phyloP scores from a whole-genome alignment of 2,888 invertebrate species.

The Zele albiditarsus region DNA sequence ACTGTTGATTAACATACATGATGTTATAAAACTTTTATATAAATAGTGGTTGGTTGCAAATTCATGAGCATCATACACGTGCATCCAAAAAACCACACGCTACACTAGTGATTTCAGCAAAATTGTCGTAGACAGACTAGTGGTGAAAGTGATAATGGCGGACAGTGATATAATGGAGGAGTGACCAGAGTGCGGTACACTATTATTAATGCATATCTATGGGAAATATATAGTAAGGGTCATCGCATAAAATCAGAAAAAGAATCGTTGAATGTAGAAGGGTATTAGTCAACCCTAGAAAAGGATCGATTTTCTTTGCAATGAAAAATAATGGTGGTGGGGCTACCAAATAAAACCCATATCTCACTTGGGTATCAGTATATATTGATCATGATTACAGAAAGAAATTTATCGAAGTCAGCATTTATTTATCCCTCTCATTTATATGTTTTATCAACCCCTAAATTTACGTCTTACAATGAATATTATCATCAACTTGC shows the following conservation, averaged over 20 bases:
- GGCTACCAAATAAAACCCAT: neutral
- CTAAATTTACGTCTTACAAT: neutral
- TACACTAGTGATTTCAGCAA: neutral
- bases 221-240: neutral
- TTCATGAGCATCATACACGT: neutral
- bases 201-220: neutral
- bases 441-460: neutral
- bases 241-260: neutral
- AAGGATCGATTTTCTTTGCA: neutral
- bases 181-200: conserved; percentile 31
- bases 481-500: neutral
- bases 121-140: conserved; percentile 11
- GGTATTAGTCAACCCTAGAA: conserved; percentile 9
- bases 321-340: conserved; percentile 2
- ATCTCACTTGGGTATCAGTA: neutral
- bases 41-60: neutral
- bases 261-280: conserved; percentile 17
- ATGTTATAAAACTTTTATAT: too few relatives aligned
- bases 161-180: conserved; percentile 33
- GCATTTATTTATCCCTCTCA: neutral
- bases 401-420: neutral
- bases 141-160: conserved; percentile 39
- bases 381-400: neutral
- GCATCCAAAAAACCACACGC: neutral
- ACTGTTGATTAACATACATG: too few relatives aligned